Base-by-base conservation (phyloP, 2,888 invertebrate species). In the Caenorhabditis virilis region DNA sequence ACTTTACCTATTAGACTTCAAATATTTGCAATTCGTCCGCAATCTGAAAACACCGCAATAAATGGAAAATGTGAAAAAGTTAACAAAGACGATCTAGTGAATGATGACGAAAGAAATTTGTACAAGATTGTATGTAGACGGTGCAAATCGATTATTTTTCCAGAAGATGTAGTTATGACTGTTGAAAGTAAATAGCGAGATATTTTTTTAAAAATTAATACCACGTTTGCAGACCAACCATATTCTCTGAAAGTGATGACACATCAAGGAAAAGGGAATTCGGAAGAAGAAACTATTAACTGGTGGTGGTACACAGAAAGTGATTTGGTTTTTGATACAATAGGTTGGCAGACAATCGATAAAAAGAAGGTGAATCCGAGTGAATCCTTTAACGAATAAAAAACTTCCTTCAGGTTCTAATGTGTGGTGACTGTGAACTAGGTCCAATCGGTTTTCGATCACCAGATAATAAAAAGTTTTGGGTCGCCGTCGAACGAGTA, bases 271-370 rank as follows among this genome's bases (percentile, higher is more conserved):
- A 52, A 43, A 18, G 69, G 67, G 42, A 50, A 55, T 23, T 54
- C 54, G 30, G 53, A 30, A 22, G 30, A 33, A 25, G 74, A 62
- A 57, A 56, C 58, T 33, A 68, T 72, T 46, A 42, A 42, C 18
- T 69, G 70, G 68, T 78, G 77, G 76, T 77, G 78, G 78, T 67
- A 74, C 61, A 78, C 77, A 2, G 66, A 68, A 22, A 64, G 64
- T 52, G 78, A 78, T 45, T 61, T 77, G 59, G 65, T 66, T 26
- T 78, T 78, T 46, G 78, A 77, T 58, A 78, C 76, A 6, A 60
- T 77, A 39, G 78, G 78, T 25, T 78, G 76, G 73, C 76, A 77
- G 60, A 77, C 78, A 9, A 56, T 78, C 36, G 72, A 77, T 48
- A 75, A 69, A 43, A 65, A 67, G 50, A 77, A 75, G 66, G n/a